Percentiles rank a stretch among this genome's conserved stretches.
Conservation (phyloP, 2,113 vertebrate genomes). For the Lynx canadensis region DNA sequence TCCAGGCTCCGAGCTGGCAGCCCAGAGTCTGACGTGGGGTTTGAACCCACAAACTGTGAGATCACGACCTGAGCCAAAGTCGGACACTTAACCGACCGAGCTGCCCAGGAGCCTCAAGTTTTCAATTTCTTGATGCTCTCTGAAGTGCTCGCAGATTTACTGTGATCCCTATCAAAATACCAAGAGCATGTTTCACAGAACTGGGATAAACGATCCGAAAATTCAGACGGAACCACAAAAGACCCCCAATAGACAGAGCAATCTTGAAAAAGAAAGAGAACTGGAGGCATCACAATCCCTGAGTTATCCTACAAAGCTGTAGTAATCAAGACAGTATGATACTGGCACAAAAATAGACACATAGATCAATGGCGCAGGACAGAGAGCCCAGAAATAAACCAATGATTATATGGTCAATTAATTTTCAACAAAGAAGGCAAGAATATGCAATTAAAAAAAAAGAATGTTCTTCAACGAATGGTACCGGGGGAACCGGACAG, state of each 20-base stretch:
- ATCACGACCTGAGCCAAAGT: no score
- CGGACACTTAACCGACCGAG: no score
- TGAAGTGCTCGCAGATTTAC: neutral
- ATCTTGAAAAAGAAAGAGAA: neutral
- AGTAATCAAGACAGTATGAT: neutral
- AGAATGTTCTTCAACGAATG: neutral
- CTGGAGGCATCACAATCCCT: neutral
- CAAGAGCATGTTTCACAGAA: neutral
- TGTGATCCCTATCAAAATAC: neutral
- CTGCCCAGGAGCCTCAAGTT: neutral
- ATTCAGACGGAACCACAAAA: neutral
- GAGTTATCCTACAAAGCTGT: neutral
- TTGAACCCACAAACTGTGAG: no score
- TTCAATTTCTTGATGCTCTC: neutral
- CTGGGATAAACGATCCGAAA: neutral
- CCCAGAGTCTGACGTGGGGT: no score
- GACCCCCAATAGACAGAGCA: neutral
- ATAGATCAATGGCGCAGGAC: neutral
- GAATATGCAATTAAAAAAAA: neutral
- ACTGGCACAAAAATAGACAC: neutral
- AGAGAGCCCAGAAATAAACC: neutral
- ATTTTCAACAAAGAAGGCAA: neutral
- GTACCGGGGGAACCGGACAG: neutral
- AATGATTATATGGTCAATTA: neutral
- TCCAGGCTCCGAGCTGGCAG: no score